Conservation (phyloP, 2,797 vertebrate species). For the Threskiornis aethiopicus region DNA sequence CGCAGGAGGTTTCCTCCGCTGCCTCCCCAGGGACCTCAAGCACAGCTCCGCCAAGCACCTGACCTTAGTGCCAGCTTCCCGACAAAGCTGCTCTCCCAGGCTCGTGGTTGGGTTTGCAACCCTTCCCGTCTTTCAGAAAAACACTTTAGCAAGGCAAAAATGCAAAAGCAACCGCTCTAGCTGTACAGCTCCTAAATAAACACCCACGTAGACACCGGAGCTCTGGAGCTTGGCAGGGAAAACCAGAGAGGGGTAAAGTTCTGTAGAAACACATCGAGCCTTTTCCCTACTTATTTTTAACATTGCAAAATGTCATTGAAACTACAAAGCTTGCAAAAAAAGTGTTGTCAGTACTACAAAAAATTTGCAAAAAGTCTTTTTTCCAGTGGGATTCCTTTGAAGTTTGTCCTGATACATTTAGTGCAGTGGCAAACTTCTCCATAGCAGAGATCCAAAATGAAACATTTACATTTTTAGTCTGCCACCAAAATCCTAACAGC, state of each 20-base stretch:
- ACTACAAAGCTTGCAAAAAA: not conserved
- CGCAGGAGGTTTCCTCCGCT: not conserved
- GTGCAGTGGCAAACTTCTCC: not conserved
- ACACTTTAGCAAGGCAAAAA: not conserved
- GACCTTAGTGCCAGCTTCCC: not conserved
- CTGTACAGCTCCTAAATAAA: slow-evolving; percentile 18
- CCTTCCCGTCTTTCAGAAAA: not conserved
- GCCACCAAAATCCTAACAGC: not conserved
- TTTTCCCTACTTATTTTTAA: slow-evolving; percentile 16
- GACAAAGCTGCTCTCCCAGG: not conserved
- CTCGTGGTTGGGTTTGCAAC: not conserved
- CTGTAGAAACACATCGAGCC: not conserved
- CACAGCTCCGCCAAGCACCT: not conserved
- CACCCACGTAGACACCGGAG: not conserved
- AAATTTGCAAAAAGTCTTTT: not conserved
- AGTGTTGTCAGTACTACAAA: not conserved
- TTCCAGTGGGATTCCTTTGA: not conserved
- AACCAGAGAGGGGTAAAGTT: slow-evolving; percentile 26
- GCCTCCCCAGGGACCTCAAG: accelerated
- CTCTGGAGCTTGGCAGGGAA: not conserved
- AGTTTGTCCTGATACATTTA: not conserved
- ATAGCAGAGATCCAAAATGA: not conserved
- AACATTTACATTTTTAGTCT: not conserved
- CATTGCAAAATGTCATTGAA: not conserved
- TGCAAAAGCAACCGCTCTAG: not conserved